Evolutionary conservation across 1,140 invertebrate species (phyloP).

Genomic region (Triops longicaudatus): DNA sequence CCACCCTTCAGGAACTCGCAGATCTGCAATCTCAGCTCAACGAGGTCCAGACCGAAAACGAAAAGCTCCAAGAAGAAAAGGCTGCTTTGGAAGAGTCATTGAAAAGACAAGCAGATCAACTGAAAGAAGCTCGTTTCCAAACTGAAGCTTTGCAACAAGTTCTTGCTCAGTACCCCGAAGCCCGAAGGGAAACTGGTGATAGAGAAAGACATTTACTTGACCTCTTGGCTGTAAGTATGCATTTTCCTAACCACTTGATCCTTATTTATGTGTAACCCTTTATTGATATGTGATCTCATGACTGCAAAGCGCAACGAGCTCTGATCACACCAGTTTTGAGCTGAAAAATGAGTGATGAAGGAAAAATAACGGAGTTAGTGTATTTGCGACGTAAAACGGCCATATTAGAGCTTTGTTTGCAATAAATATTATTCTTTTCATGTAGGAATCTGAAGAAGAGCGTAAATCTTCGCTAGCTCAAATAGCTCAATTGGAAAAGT

Average conservation of each 20-base stretch:
- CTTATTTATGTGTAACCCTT: not conserved
- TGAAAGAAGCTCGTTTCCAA: conserved; percentile 56
- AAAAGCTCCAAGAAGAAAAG: conserved; percentile 77
- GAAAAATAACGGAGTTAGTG: too few species aligned
- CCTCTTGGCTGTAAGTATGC: not conserved
- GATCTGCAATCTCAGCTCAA: conserved; percentile 74
- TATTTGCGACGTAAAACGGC: too few species aligned
- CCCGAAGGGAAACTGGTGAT: not conserved
- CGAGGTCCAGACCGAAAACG: conserved; percentile 78
- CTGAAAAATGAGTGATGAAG: not conserved
- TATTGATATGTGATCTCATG: not conserved
- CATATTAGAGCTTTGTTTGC: not conserved
- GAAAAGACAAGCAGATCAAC: conserved; percentile 80
- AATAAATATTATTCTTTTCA: not conserved
- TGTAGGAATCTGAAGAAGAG: conserved; percentile 22
- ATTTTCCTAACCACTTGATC: not conserved
- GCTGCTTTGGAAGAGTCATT: conserved; percentile 79
- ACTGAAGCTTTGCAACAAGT: conserved; percentile 54
- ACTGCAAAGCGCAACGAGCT: not conserved
- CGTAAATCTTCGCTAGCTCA: conserved; percentile 21
- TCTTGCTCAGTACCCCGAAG: conserved; percentile 50
- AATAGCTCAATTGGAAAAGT: conserved; percentile 5
- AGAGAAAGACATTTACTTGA: not conserved
- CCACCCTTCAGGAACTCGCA: conserved; percentile 81
- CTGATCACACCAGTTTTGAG: not conserved